Conservation (phyloP, 2,113 vertebrate species). For the Zosterops lateralis region DNA sequence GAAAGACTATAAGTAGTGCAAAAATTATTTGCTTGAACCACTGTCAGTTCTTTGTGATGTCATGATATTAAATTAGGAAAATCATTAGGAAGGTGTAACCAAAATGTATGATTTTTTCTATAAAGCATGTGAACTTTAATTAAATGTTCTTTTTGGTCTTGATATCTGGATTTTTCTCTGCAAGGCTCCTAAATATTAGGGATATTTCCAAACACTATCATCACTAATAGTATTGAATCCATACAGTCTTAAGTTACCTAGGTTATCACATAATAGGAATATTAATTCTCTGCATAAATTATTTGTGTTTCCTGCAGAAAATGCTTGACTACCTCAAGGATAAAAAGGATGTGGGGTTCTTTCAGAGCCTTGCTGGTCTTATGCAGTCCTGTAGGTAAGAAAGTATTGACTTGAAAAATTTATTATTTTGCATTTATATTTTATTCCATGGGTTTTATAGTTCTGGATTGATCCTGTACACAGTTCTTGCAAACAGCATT, state of each 20-base stretch:
- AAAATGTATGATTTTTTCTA: background rate
- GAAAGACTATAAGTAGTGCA: background rate
- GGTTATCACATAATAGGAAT: background rate
- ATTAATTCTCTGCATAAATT: background rate
- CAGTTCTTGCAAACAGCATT: background rate
- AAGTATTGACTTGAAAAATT: background rate
- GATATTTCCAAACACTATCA: background rate
- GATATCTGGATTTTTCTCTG: background rate
- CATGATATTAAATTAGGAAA: background rate
- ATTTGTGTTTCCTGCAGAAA: conserved; percentile 80
- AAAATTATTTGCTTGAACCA: background rate
- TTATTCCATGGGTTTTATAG: background rate
- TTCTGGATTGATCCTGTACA: background rate
- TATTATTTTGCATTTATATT: background rate
- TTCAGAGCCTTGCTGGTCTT: conserved; percentile 93
- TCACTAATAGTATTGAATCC: background rate
- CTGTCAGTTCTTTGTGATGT: background rate
- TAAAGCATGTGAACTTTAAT: background rate
- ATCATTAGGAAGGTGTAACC: background rate
- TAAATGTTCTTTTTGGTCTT: background rate
- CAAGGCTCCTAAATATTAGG: background rate
- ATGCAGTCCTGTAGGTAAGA: conserved; percentile 97
- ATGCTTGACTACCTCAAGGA: conserved; percentile 98
- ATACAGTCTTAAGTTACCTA: background rate
- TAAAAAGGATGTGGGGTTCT: conserved; percentile 96